Conservation (phyloP, 2,797 vertebrate genomes). For the Iguana delicatissima region DNA sequence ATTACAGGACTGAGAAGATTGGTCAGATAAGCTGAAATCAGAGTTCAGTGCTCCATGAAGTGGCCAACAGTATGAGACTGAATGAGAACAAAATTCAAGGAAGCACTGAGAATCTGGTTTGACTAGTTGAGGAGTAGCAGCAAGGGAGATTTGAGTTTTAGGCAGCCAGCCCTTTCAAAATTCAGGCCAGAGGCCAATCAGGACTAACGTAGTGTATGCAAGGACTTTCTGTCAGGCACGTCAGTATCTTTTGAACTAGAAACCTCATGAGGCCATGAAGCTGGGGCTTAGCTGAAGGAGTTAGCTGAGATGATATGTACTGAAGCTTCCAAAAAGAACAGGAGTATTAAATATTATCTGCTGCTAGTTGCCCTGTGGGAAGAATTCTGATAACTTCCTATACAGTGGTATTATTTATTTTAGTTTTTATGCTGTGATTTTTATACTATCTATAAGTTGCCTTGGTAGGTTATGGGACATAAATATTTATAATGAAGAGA, state of each 20-base stretch:
- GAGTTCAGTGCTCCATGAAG: not conserved
- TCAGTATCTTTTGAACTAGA: not conserved
- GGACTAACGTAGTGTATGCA: not conserved
- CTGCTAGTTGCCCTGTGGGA: not conserved
- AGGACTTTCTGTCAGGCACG: not conserved
- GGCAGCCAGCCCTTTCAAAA: not conserved
- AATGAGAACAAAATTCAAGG: not conserved
- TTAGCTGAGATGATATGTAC: not conserved
- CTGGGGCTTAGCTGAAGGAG: too few species aligned
- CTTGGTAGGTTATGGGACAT: too few species aligned
- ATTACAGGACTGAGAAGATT: not conserved
- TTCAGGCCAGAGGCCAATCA: not conserved
- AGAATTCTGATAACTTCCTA: too few species aligned
- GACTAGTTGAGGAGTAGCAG: not conserved
- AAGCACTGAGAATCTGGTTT: not conserved
- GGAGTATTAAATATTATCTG: not conserved
- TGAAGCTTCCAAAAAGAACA: not conserved
- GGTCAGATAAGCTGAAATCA: not conserved
- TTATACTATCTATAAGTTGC: too few species aligned
- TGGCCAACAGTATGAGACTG: not conserved
- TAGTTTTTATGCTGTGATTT: too few species aligned
- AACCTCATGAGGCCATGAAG: not conserved
- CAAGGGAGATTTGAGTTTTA: not conserved
- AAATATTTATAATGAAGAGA: too few species aligned
- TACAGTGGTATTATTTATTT: too few species aligned